Evolutionary conservation across 1,140 invertebrate species (phyloP).

Genomic region (Patella vulgata): DNA sequence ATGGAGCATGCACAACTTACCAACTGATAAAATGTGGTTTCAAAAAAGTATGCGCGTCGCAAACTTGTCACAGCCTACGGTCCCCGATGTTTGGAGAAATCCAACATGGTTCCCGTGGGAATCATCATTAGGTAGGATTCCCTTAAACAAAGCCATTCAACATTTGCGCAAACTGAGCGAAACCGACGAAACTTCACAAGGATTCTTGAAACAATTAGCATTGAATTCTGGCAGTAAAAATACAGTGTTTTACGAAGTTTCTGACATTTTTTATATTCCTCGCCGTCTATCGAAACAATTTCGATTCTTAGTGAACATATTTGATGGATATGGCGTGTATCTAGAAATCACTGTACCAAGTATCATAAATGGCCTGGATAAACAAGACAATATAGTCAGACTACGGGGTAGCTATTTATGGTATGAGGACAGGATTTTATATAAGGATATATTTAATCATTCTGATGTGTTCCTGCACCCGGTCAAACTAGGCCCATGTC

Average conservation of each 20-base stretch:
- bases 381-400: background rate
- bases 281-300: background rate
- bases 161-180: no score
- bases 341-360: conserved; percentile 4
- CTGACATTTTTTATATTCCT: conserved; percentile 4
- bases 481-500: no score
- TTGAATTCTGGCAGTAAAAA: background rate
- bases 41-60: no score
- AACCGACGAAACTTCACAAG: background rate
- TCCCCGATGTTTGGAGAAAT: no score
- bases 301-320: background rate
- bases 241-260: background rate
- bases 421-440: conserved; percentile 1
- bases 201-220: conserved; percentile 4
- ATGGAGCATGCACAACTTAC: conserved; percentile 2
- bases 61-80: no score
- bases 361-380: conserved; percentile 1
- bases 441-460: conserved; percentile 1
- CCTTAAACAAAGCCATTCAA: no score
- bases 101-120: no score
- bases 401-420: background rate
- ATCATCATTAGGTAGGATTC: no score
- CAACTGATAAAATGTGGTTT: conserved; percentile 7
- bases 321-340: conserved; percentile 1
- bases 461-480: conserved; percentile 3